Evolutionary conservation across 2,113 vertebrate species (phyloP).

Genomic region (Rhinichthys klamathensis): DNA sequence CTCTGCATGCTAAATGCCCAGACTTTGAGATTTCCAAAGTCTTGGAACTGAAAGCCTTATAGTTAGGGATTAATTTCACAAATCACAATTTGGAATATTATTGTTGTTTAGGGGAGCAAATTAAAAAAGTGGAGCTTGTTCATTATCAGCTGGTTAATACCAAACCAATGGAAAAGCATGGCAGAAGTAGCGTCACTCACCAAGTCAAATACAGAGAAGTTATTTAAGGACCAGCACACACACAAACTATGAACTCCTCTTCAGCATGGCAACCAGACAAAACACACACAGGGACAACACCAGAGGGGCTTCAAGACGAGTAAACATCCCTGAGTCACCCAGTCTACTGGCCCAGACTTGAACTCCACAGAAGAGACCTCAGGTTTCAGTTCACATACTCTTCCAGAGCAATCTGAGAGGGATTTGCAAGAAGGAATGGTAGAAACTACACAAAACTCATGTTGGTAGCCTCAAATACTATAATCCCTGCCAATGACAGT

Average conservation of each 20-base stretch:
- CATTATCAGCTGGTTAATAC: not conserved
- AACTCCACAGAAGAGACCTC: not conserved
- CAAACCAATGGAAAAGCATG: not conserved
- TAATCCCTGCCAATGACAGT: not conserved
- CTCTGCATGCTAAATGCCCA: not conserved
- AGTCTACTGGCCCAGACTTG: conserved; percentile 15
- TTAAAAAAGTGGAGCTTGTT: not conserved
- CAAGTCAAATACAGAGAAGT: not conserved
- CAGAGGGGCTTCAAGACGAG: conserved; percentile 9
- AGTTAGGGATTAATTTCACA: not conserved
- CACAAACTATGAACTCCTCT: not conserved
- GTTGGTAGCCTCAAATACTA: not conserved
- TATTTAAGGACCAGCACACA: not conserved
- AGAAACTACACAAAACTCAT: not conserved
- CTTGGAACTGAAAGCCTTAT: not conserved
- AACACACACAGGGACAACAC: not conserved
- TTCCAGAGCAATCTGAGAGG: conserved; percentile 13
- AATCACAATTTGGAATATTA: not conserved
- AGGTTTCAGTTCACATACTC: not conserved
- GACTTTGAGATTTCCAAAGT: not conserved
- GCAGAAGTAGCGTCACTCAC: not conserved
- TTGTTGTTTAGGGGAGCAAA: not conserved
- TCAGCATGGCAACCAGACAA: not conserved
- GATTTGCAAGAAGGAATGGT: conserved; percentile 10
- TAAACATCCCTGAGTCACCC: not conserved